Base-by-base conservation (phyloP, 2,888 invertebrate genomes). In the Bombylius major region DNA sequence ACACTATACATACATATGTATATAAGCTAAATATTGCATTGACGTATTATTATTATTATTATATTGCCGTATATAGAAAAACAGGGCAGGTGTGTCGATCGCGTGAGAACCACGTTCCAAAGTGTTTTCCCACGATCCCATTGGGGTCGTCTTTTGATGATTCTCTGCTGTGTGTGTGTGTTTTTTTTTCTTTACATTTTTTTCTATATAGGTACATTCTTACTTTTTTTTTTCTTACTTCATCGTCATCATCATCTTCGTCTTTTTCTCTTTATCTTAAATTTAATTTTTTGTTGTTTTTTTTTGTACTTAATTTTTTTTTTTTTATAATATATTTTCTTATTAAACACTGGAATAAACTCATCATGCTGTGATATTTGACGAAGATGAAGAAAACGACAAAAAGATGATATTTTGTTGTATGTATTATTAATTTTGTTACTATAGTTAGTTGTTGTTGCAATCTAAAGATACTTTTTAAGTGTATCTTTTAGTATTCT, bases 21-120 rank as follows among this genome's bases (percentile, higher is more conserved):
- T 50, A 34, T 3, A 51, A 32, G 12, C 5, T 14, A 46, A 31
- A 12, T 12, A 47, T 42, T 47, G 58, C 58, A 55, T 55, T 58
- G 57, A 49, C 45, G n/a, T 34, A 49, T 39, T 53, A 47, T 36
- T 34, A 49, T 39, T 53, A 47, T 36, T n/a, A 33, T n/a, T 50
- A 12, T 50, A 12, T 36, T 50, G 47, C 54, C 53, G 54, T 57
- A 7, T 36, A 36, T 36, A 36, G 56, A 56, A 53, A 56, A 42
- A 53, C 34, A 33, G 71, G 72, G 73, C 72, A 72, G 72, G 72
- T 72, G 72, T 72, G 72, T 72, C 72, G 72, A 72, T 72, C 72
- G 72, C 72, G 72, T 72, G 72, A 72, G 72, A 72, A 72, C 72
- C 72, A 72, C 72, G 72, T 73, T 72, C 72, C 72, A 72, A 72